These are phyloP conservation scores for Bufo gargarizans DNA, from an alignment of 2,113 vertebrate species.

Conservation along the genomic window DNA sequence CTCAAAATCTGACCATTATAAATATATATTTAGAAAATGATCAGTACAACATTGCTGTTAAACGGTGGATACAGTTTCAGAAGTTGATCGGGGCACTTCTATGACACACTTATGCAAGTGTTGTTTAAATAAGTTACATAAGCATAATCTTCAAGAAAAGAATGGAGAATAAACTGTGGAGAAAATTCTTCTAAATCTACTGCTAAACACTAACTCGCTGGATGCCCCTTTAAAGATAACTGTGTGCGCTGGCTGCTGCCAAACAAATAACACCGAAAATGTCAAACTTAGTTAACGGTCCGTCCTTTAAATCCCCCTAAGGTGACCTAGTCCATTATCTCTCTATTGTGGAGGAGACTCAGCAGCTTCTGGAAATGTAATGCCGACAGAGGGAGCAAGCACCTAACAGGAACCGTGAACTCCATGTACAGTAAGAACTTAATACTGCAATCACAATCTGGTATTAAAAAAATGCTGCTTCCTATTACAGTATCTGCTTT, in stretches of 20 bases:
- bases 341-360: neutral
- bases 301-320: conserved; percentile 19
- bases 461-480: neutral
- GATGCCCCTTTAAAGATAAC: neutral
- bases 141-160: neutral
- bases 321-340: conserved; percentile 30
- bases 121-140: too few species aligned
- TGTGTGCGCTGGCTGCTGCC: too few species aligned
- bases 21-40: too few species aligned
- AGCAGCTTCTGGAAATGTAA: neutral
- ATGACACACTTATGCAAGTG: too few species aligned
- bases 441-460: neutral
- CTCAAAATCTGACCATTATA: too few species aligned
- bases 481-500: neutral
- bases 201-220: neutral
- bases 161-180: neutral
- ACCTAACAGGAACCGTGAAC: neutral
- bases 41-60: too few species aligned
- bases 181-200: neutral
- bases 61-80: too few species aligned
- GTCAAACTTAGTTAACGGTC: conserved; percentile 24
- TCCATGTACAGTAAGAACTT: neutral
- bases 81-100: too few species aligned
- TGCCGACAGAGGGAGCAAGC: conserved; percentile 10
- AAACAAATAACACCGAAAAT: neutral